Conservation (phyloP, 1,140 invertebrate species). For the Hylaeus volcanicus region DNA sequence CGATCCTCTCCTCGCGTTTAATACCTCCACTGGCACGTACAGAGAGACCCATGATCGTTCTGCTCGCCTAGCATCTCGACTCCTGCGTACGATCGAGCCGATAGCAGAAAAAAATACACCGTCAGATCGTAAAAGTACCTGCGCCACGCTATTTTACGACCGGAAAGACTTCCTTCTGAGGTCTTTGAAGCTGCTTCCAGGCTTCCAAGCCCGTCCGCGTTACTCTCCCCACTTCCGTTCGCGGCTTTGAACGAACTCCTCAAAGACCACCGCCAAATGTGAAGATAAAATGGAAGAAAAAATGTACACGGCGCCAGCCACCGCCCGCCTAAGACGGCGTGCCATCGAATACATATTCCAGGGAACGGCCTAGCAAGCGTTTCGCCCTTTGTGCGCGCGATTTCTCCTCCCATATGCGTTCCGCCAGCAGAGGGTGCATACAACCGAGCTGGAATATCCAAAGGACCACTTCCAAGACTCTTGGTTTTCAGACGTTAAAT, state of each 20-base stretch:
- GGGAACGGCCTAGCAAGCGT: constrained; percentile 9
- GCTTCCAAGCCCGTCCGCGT: background rate
- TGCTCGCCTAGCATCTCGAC: constrained; percentile 30
- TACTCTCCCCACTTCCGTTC: constrained; percentile 10
- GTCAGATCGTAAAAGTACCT: constrained; percentile 24
- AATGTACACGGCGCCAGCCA: no score
- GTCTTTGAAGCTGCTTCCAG: constrained; percentile 33
- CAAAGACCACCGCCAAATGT: constrained; percentile 13
- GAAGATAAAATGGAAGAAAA: constrained; percentile 1
- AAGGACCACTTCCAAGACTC: constrained; percentile 20
- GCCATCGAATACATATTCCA: background rate
- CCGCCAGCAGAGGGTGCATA: background rate
- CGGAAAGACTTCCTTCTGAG: constrained; percentile 25
- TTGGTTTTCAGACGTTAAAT: constrained; percentile 19
- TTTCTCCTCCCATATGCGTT: background rate
- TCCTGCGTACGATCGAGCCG: constrained; percentile 4
- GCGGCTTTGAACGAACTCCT: background rate
- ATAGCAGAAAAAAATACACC: constrained; percentile 34
- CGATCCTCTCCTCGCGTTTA: constrained; percentile 10
- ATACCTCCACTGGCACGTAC: constrained; percentile 27
- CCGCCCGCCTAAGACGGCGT: background rate
- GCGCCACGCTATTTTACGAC: constrained; percentile 39
- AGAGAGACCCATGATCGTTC: constrained; percentile 6
- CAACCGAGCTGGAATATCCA: constrained; percentile 2
- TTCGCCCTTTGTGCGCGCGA: constrained; percentile 12